Base-by-base conservation (phyloP, 2,113 vertebrate genomes). In the Cyanistes caeruleus region DNA sequence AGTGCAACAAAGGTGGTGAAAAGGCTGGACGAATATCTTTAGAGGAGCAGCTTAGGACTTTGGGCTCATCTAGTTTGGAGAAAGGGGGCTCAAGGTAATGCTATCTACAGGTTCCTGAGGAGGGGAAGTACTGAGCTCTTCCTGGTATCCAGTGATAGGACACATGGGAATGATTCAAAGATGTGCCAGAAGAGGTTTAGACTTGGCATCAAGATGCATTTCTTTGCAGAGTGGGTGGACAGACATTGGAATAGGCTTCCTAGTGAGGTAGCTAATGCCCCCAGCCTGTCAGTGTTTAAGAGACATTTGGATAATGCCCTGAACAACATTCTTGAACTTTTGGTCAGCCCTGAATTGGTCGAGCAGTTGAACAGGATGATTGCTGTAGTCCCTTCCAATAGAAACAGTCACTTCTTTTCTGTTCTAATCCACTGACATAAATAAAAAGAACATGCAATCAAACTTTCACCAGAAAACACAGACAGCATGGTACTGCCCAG, bases 101-200 rank as follows among this genome's bases (percentile, higher is more conserved):
- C 2, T 62, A 9, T 60, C 21, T 35, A 13, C 7, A 55, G 41
- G 35, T 60, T 62, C 15, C 52, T 39, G 25, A 67, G n/a, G 13
- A 69, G n/a, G 4, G 3, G 19, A 74, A 20, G 20, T 74, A 30
- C 33, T 58, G 37, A 69, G 10, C 30, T 62, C 43, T 63, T 19
- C 30, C 8, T 53, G 23, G 10, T 37, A 64, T 41, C 64, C 48
- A 77, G 28, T 25, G 33, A 44, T 15, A 55, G 11, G 3, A 30
- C 15, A 14, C 0, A 0, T 64, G n/a, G 5, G 19, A 84, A 58
- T n/a, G n/a, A 27, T 43, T 74, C 22, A 74, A 58, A 52, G 22
- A n/a, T 37, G 19, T 33, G 30, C 18, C 60, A 68, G 7, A 8
- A 59, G 5, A 79, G 9, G 8, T 63, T 69, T 52, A 58, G 39